A percentile compares a stretch with the other conserved stretches of the same genome.
Evolutionary conservation across 2,888 invertebrate species (phyloP).

Genomic region (Nudaria mundana): DNA sequence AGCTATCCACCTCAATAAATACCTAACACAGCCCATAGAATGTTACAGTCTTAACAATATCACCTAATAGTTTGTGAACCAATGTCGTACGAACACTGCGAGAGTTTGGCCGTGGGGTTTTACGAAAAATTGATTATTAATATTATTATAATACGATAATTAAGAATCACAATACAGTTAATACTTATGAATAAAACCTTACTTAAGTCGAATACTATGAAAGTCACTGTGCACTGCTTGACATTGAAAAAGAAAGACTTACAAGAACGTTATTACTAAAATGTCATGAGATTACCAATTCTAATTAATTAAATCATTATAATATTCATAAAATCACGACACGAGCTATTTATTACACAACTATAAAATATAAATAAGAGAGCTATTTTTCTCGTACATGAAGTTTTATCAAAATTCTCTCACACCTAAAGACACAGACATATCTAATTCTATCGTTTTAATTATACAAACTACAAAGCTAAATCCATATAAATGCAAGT

Average conservation of each 20-base stretch:
- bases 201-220: slow-evolving; percentile 61
- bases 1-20: slow-evolving; percentile 35
- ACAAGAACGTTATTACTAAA: too few species aligned
- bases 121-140: slow-evolving; percentile 54
- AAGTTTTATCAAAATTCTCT: too few species aligned
- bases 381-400: slow-evolving; percentile 9
- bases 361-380: not conserved
- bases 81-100: slow-evolving; percentile 45
- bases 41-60: slow-evolving; percentile 55
- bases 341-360: too few species aligned
- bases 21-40: slow-evolving; percentile 50
- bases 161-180: slow-evolving; percentile 78
- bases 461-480: slow-evolving; percentile 11
- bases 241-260: too few species aligned
- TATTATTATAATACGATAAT: slow-evolving; percentile 50
- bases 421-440: slow-evolving; percentile 17
- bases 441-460: slow-evolving; percentile 12
- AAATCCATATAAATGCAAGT: slow-evolving; percentile 6
- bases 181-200: slow-evolving; percentile 71
- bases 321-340: too few species aligned
- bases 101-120: slow-evolving; percentile 65
- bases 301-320: too few species aligned
- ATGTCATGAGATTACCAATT: too few species aligned
- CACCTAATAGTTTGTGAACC: slow-evolving; percentile 53
- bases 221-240: slow-evolving; percentile 49